Base-by-base conservation (phyloP, 2,888 invertebrate species). In the Athrips mouffetella region DNA sequence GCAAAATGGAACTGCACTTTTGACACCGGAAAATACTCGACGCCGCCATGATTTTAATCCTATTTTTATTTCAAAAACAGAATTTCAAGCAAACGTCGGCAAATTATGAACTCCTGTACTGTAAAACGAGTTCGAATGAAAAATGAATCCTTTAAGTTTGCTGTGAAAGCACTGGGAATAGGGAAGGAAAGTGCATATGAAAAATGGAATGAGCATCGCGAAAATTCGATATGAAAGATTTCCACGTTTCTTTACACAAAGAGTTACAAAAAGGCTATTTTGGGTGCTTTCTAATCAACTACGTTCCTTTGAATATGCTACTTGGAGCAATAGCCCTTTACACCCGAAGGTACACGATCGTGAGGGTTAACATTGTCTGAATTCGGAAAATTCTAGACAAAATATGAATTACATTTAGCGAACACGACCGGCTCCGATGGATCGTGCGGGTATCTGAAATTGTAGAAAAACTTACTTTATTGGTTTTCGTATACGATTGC, bases 1-100 rank as follows among this genome's bases (percentile, higher is more conserved):
- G 57, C 51, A 56, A 57, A 57, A 62, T 51, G 57, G 57, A 49
- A 45, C 45, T 57, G 54, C 51, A 57, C 59, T 54, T 59, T 58
- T 64, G 55, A 57, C 54, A 50, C 52, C 47, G 49, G 54, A 48
- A 58, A 55, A 54, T 57, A 37, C 55, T 54, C 52, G 49, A 47
- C 47, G 49, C 16, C 10, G 45, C 16, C 10, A 42, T 48, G 44
- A 27, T 48, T 52, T 54, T 49, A 53, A 41, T 55, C 20, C 21
- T n/a, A n/a, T 37, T 37, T 21, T 37, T 37, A 51, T 59, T 54
- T 27, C 20, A 20, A 37, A 45, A 33, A 31, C 29, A 27, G 11
- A 48, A 42, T 25, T 11, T 35, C 25, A 30, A 27, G 39, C 47
- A 20, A 39, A 47, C 37, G 37, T 29, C 39, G 31, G 33, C 29